Conservation (phyloP, 2,797 vertebrate genomes). For the Labeo calbasu region DNA sequence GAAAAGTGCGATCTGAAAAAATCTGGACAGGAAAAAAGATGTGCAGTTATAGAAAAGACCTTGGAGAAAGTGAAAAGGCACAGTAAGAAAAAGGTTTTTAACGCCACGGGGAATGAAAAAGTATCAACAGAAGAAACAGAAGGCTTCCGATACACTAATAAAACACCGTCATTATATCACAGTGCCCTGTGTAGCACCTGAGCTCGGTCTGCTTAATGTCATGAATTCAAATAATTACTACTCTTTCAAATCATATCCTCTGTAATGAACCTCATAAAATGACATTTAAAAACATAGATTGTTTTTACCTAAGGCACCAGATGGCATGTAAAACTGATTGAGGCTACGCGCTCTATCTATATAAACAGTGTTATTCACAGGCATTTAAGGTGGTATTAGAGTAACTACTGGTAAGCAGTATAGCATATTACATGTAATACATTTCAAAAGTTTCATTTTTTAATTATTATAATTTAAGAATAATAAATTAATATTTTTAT, state of each 20-base stretch:
- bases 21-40: neutral
- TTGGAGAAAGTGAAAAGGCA: neutral
- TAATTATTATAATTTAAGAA: neutral
- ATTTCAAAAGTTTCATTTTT: neutral
- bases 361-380: neutral
- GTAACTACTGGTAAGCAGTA: neutral
- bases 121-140: neutral
- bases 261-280: neutral
- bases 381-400: neutral
- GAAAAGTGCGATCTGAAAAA: neutral
- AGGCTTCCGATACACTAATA: neutral
- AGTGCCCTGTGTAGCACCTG: neutral
- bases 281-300: constrained; percentile 32
- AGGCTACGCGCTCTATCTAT: neutral
- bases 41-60: neutral
- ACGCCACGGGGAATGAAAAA: neutral
- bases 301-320: constrained; percentile 19
- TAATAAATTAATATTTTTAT: neutral
- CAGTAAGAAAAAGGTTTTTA: neutral
- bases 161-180: neutral
- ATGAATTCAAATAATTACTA: constrained; percentile 11
- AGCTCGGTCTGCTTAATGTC: neutral
- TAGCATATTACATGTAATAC: neutral
- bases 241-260: neutral
- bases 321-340: neutral